A percentile compares a stretch with the other conserved stretches of the same genome.
These are phyloP conservation scores for Neoarius graeffei DNA, from an alignment of 2,113 vertebrate genomes.

Conservation along the genomic window DNA sequence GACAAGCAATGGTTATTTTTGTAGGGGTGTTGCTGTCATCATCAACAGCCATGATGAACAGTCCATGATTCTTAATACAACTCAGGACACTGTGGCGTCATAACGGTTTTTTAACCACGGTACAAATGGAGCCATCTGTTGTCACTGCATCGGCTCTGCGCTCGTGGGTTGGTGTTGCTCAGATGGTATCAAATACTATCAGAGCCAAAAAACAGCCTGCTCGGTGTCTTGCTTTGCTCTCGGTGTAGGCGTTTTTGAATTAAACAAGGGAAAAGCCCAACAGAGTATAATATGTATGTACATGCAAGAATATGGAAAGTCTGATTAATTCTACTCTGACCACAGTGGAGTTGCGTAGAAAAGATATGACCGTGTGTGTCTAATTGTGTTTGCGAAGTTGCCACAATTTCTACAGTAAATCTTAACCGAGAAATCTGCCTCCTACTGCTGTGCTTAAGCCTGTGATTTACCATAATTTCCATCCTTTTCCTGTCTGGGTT, in stretches of 20 bases:
- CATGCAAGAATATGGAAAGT: conserved; percentile 10
- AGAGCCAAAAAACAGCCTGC: conserved; percentile 26
- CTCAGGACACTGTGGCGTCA: conserved; percentile 37
- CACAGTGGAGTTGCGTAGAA: neutral
- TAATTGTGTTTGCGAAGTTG: neutral
- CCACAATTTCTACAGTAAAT: conserved; percentile 8
- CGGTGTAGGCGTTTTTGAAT: conserved; percentile 7
- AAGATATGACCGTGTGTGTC: neutral
- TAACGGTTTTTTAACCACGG: conserved; percentile 37
- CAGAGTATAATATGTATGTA: neutral
- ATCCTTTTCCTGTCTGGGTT: conserved; percentile 31
- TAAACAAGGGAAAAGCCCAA: neutral
- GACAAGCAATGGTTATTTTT: conserved; percentile 44
- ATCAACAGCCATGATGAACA: conserved; percentile 41
- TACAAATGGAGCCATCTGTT: conserved; percentile 52
- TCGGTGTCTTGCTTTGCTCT: neutral
- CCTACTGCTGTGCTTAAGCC: conserved; percentile 17
- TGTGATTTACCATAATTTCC: conserved; percentile 33
- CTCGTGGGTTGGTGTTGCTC: conserved; percentile 33
- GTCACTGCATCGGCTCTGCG: conserved; percentile 7
- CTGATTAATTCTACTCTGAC: neutral
- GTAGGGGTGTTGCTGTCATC: conserved; percentile 51
- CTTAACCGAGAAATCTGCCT: conserved; percentile 12
- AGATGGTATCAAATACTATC: conserved; percentile 34
- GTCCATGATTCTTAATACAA: conserved; percentile 37